These are phyloP conservation scores for Drosophila pectinifera DNA, from an alignment of 1,140 invertebrate genomes.

Conservation along the genomic window DNA sequence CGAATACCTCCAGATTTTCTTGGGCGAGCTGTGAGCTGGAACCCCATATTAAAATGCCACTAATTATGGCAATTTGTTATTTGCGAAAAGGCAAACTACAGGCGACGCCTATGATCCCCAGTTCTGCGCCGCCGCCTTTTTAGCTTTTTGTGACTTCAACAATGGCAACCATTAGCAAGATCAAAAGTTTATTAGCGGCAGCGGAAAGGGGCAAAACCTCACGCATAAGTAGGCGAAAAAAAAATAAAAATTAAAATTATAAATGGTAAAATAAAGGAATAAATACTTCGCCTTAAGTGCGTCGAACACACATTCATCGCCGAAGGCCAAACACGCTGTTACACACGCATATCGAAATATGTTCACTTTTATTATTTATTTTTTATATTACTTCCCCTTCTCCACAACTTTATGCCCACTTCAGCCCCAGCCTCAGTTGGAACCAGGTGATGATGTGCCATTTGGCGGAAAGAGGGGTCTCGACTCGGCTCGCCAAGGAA, in stretches of 20 bases:
- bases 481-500: constrained; percentile 14
- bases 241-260: constrained; percentile 25
- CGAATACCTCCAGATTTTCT: neutral
- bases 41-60: constrained; percentile 56
- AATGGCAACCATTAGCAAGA: constrained; percentile 61
- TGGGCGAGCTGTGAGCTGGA: constrained; percentile 17
- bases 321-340: constrained; percentile 61
- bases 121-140: neutral
- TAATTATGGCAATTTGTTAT: constrained; percentile 77
- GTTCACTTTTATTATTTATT: constrained; percentile 34
- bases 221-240: constrained; percentile 56
- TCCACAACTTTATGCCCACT: constrained; percentile 10
- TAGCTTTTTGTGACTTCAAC: constrained; percentile 26
- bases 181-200: constrained; percentile 44
- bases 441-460: constrained; percentile 73
- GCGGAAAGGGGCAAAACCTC: constrained; percentile 13
- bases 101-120: constrained; percentile 46
- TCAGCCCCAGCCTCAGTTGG: constrained; percentile 13
- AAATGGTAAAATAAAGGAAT: constrained; percentile 36
- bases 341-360: constrained; percentile 52
- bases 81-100: constrained; percentile 52
- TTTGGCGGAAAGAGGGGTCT: constrained; percentile 44
- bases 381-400: constrained; percentile 20
- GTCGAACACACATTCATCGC: constrained; percentile 44
- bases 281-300: constrained; percentile 50